These are phyloP conservation scores for Melozone crissalis DNA, from an alignment of 2,113 vertebrate genomes.

Conservation along the genomic window DNA sequence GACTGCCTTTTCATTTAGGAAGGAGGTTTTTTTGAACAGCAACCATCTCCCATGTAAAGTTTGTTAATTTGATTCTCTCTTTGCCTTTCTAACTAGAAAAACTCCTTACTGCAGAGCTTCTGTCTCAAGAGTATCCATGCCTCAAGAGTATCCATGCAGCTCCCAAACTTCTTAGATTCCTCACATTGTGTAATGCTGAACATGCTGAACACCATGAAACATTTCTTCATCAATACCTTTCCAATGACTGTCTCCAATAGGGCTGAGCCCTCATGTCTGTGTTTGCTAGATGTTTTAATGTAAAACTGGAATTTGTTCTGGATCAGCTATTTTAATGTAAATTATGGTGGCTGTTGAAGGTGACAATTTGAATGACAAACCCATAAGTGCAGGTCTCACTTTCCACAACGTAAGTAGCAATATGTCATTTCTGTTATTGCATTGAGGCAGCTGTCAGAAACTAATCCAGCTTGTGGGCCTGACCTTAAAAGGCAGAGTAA, in stretches of 20 bases:
- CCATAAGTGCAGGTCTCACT: neutral
- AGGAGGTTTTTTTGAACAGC: neutral
- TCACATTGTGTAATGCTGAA: rapidly evolving
- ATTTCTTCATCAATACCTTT: neutral
- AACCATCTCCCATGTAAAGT: neutral
- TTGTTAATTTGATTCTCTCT: neutral
- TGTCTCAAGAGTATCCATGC: neutral
- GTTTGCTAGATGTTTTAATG: neutral
- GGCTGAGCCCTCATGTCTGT: neutral
- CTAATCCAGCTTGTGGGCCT: neutral
- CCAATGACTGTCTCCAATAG: neutral
- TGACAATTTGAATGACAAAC: neutral
- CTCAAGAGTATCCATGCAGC: neutral
- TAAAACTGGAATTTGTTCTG: neutral
- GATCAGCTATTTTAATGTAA: neutral
- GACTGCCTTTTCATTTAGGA: neutral
- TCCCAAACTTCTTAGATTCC: neutral
- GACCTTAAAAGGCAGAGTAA: neutral
- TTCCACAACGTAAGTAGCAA: neutral
- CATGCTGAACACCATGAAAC: neutral
- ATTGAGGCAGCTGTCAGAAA: neutral
- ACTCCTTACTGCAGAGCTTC: neutral
- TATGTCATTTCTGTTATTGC: neutral
- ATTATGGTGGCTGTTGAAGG: neutral
- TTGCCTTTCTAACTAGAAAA: neutral